phyloP scores from a whole-genome alignment of 2,888 invertebrate genomes.

The Cerceris ruficornis region DNA sequence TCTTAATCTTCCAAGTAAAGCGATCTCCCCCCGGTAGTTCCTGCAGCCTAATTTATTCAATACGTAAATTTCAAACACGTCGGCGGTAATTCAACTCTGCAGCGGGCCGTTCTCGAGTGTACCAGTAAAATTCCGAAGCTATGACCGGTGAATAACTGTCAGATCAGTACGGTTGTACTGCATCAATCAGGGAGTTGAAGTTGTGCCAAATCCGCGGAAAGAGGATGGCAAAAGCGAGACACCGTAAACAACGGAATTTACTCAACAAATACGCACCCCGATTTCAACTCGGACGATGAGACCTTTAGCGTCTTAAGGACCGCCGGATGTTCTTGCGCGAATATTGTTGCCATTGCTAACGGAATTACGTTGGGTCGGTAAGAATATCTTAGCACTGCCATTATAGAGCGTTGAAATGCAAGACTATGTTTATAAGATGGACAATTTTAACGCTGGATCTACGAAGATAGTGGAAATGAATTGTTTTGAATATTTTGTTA shows the following conservation, averaged over 20 bases:
- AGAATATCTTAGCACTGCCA: too few species aligned
- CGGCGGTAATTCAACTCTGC: background rate
- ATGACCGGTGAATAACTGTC: conserved; percentile 45
- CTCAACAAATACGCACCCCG: conserved; percentile 31
- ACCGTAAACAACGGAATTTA: conserved; percentile 42
- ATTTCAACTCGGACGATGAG: background rate
- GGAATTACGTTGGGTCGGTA: too few species aligned
- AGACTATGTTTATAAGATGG: too few species aligned
- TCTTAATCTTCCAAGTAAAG: background rate
- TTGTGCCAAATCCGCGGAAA: conserved; percentile 44
- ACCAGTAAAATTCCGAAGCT: conserved; percentile 35
- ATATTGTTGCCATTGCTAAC: too few species aligned
- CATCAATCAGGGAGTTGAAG: conserved; percentile 52
- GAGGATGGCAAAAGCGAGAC: conserved; percentile 13
- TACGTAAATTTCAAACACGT: conserved; percentile 1
- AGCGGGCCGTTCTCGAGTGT: background rate
- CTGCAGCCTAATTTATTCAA: background rate
- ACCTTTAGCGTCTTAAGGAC: background rate
- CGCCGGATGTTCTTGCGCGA: too few species aligned
- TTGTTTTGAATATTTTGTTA: too few species aligned
- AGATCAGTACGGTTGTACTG: conserved; percentile 40
- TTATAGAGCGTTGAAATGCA: too few species aligned
- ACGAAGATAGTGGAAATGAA: too few species aligned
- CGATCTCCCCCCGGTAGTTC: background rate
- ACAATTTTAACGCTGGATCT: too few species aligned